These are phyloP conservation scores for Mellilla xanthometata DNA, from an alignment of 2,888 invertebrate genomes.

Conservation along the genomic window DNA sequence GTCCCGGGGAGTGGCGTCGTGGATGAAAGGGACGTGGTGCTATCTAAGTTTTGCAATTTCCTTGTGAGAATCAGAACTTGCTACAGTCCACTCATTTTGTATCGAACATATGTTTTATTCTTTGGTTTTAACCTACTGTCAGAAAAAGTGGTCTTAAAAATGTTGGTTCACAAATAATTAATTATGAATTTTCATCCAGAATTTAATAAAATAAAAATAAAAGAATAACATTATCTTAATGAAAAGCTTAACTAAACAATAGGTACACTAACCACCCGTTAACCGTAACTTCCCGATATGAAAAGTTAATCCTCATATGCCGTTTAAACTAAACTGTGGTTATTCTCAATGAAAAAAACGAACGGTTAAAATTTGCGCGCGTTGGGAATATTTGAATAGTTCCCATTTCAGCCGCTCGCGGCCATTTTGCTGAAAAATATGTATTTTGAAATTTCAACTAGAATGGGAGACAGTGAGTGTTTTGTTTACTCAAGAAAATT, in stretches of 20 bases:
- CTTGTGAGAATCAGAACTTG: too few species aligned
- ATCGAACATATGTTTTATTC: too few species aligned
- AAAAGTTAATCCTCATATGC: conserved; percentile 27
- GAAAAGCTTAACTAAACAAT: conserved; percentile 6
- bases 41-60: too few species aligned
- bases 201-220: too few species aligned
- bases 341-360: conserved; percentile 49
- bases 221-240: too few species aligned
- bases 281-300: conserved; percentile 6
- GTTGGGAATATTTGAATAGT: conserved; percentile 56
- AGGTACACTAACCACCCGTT: not conserved
- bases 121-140: too few species aligned
- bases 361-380: conserved; percentile 46
- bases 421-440: conserved; percentile 54
- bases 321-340: conserved; percentile 23
- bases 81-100: too few species aligned
- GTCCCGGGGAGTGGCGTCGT: too few species aligned
- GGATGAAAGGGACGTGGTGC: too few species aligned
- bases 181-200: too few species aligned
- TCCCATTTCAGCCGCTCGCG: conserved; percentile 39
- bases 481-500: not conserved
- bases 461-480: not conserved
- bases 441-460: conserved; percentile 53
- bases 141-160: too few species aligned
- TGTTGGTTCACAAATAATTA: too few species aligned